Percentiles rank a stretch among this genome's conserved stretches.
These are phyloP conservation scores for Apeira syringaria DNA, from an alignment of 2,888 invertebrate species.

Conservation along the genomic window DNA sequence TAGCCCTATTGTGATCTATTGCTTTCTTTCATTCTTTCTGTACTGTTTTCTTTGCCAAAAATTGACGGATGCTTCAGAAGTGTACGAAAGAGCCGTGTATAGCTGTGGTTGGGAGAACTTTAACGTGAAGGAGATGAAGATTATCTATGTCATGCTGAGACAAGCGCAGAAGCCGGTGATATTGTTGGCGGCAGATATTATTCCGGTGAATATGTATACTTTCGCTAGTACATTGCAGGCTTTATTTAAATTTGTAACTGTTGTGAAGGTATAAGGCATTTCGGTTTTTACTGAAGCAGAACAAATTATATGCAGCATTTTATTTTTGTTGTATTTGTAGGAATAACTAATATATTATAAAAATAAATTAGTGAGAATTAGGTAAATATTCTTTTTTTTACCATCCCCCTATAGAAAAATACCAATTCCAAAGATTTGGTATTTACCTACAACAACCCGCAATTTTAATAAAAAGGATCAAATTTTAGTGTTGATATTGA, in stretches of 20 bases:
- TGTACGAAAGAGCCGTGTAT: slow-evolving; percentile 60
- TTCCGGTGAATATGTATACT: slow-evolving; percentile 69
- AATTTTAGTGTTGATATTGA: no score
- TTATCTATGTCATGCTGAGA: slow-evolving; percentile 54
- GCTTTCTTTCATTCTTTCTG: slow-evolving; percentile 61
- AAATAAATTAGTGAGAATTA: no score
- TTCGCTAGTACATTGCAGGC: slow-evolving; percentile 63
- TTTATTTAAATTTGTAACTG: slow-evolving; percentile 69
- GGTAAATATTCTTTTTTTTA: no score
- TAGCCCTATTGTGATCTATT: slow-evolving; percentile 56
- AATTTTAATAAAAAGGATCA: no score
- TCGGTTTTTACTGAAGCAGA: no score
- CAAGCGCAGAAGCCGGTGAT: slow-evolving; percentile 60
- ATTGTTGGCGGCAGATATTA: slow-evolving; percentile 63
- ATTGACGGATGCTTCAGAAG: slow-evolving; percentile 59
- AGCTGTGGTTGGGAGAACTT: slow-evolving; percentile 74
- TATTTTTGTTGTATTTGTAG: no score
- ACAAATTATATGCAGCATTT: no score
- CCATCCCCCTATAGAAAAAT: no score
- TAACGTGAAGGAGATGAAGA: slow-evolving; percentile 49
- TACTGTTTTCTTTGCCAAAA: slow-evolving; percentile 68
- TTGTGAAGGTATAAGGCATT: slow-evolving; percentile 54
- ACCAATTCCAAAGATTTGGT: no score
- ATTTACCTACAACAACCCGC: no score
- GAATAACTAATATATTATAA: no score